Evolutionary conservation across 2,797 vertebrate species (phyloP).

Genomic region (Cyprinodon diabolis): DNA sequence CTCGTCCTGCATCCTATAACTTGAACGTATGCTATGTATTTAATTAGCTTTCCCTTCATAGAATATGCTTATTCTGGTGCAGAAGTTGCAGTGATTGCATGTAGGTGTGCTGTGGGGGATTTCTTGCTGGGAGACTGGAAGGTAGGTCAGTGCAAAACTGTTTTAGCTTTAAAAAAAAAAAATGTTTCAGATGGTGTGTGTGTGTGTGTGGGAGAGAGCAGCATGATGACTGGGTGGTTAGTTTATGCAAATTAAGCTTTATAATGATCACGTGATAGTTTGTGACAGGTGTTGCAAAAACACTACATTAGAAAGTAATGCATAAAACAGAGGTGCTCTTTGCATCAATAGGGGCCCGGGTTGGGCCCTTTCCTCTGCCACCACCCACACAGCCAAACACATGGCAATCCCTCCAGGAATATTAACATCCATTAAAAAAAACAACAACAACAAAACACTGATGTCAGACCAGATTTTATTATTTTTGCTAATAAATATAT

Average conservation of each 20-base stretch:
- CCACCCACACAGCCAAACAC: no score
- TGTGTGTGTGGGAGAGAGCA: not conserved
- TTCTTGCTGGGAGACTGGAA: not conserved
- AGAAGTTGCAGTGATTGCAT: constrained; percentile 2
- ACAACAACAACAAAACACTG: no score
- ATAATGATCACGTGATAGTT: constrained; percentile 1
- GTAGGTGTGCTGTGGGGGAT: constrained; percentile 4
- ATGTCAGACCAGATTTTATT: no score
- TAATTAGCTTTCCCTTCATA: constrained; percentile 3
- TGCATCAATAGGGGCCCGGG: no score
- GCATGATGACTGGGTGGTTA: not conserved
- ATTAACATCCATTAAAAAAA: no score
- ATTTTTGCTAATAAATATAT: no score
- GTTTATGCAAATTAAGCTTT: constrained; percentile 5
- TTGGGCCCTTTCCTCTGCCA: no score
- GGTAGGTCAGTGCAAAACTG: not conserved
- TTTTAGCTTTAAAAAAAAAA: not conserved
- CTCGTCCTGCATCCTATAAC: not conserved
- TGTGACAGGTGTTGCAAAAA: not conserved
- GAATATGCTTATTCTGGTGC: not conserved
- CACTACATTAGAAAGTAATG: not conserved
- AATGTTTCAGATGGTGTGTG: constrained; percentile 2
- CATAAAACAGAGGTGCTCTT: not conserved
- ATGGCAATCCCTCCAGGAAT: no score
- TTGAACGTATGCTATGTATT: constrained; percentile 9